Evolutionary conservation across 2,888 invertebrate species (phyloP).

Genomic region (Fragum sueziense): DNA sequence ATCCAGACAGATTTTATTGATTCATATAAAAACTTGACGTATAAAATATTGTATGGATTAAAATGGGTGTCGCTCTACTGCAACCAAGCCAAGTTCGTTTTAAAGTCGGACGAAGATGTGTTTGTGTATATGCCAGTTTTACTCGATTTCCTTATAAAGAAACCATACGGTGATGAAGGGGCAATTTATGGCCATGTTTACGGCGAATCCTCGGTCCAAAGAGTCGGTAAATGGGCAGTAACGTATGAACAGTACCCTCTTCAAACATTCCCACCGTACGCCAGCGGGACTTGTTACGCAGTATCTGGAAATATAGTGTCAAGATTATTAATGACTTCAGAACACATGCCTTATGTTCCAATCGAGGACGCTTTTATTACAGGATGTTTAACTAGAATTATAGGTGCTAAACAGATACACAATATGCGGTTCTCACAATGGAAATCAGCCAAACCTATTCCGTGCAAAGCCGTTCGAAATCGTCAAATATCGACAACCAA

Average conservation of each 20-base stretch:
- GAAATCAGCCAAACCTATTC: constrained; percentile 22
- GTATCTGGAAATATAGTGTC: constrained; percentile 62
- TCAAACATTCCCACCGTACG: constrained; percentile 63
- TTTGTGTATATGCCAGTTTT: constrained; percentile 60
- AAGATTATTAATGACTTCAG: constrained; percentile 58
- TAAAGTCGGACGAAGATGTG: constrained; percentile 66
- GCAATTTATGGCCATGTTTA: constrained; percentile 59
- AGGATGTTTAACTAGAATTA: constrained; percentile 65
- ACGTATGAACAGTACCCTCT: constrained; percentile 55
- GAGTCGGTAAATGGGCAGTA: constrained; percentile 69
- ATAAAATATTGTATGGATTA: constrained; percentile 61
- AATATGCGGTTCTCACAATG: constrained; percentile 39
- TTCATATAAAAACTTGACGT: constrained; percentile 60
- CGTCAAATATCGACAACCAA: constrained; percentile 40
- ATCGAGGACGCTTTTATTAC: constrained; percentile 75
- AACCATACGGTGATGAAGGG: constrained; percentile 47
- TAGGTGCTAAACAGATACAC: constrained; percentile 40
- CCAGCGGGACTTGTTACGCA: constrained; percentile 69
- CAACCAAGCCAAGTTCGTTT: constrained; percentile 50
- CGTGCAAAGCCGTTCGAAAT: constrained; percentile 33
- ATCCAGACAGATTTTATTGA: constrained; percentile 62
- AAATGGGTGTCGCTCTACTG: constrained; percentile 61
- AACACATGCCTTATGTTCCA: constrained; percentile 64
- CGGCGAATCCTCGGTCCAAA: constrained; percentile 41
- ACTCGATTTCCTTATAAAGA: constrained; percentile 30